Evolutionary conservation across 2,888 invertebrate species (phyloP), one percentile per base, ranked within the genome.

Genomic region (Brenthis daphne): DNA sequence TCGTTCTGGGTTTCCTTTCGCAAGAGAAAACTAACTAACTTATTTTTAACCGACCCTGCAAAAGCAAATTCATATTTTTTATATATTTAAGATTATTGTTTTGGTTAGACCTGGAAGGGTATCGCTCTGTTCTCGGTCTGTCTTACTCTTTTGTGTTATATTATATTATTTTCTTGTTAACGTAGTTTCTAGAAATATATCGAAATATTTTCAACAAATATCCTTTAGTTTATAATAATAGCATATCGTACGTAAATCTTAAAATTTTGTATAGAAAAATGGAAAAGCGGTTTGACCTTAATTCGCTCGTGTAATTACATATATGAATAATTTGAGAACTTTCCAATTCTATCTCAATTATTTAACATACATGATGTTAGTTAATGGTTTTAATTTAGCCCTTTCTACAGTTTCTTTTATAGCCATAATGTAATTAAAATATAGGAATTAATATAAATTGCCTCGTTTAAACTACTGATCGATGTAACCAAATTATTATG

Each of bases 1-100:
- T 79, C 75, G 75, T 82, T 81, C 83, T 43, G 29, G 29, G 81
- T 82, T 84, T 82, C 76, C 69, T 76, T 77, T 77, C 76, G 75
- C 70, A 75, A 77, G 68, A 73, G 73, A 73, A 69, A 66, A 50
- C 64, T 74, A 55, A 54, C 37, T 68, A 71, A 69, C 58, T 74
- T 24, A 14, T 3, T 43, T 43, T 43, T 43, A 43, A 43, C 37
- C 11, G 11, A 8, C 37, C 11, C 11, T 43, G 37, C 37, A 43
- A 43, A 43, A 11, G 37, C 11, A 43, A 11, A 43, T 43, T 11
- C 11, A 1, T 37, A 37, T 37, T 37, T 37, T 37, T 37, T 11
- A 43, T 11, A 0, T 43, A 43, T 43, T 11, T 43, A 43, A 43
- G 37, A 43, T 43, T 8, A 43, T 43, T 29, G 4, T 43, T 43